Conservation (phyloP, 2,797 vertebrate species). For the Gallinago solitaria region DNA sequence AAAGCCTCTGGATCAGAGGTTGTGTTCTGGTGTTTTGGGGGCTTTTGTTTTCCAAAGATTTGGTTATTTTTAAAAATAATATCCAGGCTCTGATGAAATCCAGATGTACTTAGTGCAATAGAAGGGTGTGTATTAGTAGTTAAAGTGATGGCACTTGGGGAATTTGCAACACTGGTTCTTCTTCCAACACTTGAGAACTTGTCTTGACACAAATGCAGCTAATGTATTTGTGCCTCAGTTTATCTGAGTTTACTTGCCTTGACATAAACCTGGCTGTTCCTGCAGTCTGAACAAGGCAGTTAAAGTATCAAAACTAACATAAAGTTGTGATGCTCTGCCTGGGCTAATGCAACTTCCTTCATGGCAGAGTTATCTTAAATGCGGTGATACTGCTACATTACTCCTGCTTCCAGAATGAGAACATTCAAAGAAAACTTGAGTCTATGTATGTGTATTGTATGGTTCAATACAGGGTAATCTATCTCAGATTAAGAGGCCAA, state of each 20-base stretch:
- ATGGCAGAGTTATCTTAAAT: not conserved
- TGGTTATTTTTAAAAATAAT: not conserved
- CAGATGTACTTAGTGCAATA: not conserved
- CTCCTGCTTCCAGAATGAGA: not conserved
- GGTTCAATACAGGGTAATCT: not conserved
- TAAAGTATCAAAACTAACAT: not conserved
- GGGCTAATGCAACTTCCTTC: not conserved
- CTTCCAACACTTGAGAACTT: not conserved
- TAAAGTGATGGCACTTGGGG: not conserved
- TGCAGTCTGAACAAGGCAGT: not conserved
- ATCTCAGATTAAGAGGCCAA: not conserved
- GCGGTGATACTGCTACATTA: not conserved
- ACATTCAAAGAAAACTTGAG: not conserved
- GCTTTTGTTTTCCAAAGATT: not conserved
- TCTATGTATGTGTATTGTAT: not conserved
- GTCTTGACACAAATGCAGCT: not conserved
- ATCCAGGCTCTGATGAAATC: conserved; percentile 10
- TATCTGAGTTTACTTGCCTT: not conserved
- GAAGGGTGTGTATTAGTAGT: not conserved
- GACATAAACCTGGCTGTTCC: not conserved
- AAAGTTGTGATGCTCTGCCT: not conserved
- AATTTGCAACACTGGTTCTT: not conserved
- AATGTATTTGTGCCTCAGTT: not conserved
- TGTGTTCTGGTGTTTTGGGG: not conserved
- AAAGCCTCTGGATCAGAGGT: conserved; percentile 4